Evolutionary conservation across 1,140 invertebrate genomes (phyloP).

Genomic region (Drosophila pachea): DNA sequence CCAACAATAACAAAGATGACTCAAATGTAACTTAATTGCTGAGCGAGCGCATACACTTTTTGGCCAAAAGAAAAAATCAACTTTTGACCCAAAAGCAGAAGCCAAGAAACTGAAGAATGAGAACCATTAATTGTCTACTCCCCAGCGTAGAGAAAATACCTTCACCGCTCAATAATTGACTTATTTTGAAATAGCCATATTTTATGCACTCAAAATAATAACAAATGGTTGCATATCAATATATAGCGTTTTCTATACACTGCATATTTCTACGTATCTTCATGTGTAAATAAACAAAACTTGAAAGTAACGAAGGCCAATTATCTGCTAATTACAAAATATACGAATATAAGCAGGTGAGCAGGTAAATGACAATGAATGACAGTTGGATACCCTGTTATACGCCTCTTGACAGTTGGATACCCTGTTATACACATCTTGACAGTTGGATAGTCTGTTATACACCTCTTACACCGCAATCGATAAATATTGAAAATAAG

Average conservation of each 20-base stretch:
- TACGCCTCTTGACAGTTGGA: neutral
- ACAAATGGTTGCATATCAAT: neutral
- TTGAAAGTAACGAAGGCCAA: conserved; percentile 56
- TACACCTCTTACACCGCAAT: too few relatives aligned
- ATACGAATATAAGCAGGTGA: conserved; percentile 23
- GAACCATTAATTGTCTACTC: conserved; percentile 17
- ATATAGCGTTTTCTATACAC: neutral
- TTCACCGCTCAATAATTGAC: too few relatives aligned
- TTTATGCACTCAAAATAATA: too few relatives aligned
- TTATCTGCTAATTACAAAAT: conserved; percentile 52
- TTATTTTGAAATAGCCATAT: too few relatives aligned
- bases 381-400: conserved; percentile 1
- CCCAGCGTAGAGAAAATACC: neutral
- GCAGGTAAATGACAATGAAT: neutral
- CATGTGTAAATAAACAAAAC: conserved; percentile 50
- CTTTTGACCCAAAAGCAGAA: conserved; percentile 54
- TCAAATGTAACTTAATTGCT: conserved; percentile 61
- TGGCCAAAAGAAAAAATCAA: conserved; percentile 25
- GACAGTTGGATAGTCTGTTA: too few relatives aligned
- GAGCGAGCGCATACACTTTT: conserved; percentile 23
- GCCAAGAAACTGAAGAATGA: conserved; percentile 23
- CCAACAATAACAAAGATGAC: conserved; percentile 57
- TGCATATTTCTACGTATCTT: neutral
- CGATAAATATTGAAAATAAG: too few relatives aligned
- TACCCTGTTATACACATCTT: neutral